Conservation (phyloP, 2,113 vertebrate species). For the Albula goreensis region DNA sequence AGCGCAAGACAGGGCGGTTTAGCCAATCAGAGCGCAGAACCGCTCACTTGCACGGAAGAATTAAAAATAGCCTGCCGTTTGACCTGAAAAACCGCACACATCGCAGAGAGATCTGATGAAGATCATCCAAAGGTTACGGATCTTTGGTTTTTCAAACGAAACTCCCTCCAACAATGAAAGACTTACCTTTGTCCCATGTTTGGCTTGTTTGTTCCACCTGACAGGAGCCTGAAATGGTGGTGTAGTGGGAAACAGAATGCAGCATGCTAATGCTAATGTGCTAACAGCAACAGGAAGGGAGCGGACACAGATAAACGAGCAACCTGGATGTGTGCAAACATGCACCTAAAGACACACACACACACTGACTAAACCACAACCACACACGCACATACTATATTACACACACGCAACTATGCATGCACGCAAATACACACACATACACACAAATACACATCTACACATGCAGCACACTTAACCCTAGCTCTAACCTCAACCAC, state of each 20-base stretch:
- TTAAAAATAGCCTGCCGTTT: slow-evolving; percentile 15
- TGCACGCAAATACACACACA: no score
- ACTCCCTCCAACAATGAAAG: not conserved
- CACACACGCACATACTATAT: not conserved
- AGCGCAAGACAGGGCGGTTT: no score
- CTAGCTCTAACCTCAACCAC: no score
- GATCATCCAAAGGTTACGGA: not conserved
- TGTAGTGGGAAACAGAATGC: not conserved
- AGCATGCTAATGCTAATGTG: not conserved
- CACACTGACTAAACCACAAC: not conserved
- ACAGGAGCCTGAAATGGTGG: not conserved
- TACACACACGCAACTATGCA: not conserved
- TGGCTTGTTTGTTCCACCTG: not conserved
- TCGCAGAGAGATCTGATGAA: slow-evolving; percentile 1
- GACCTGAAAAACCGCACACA: slow-evolving; percentile 22
- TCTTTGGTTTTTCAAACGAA: not conserved
- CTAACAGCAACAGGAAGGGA: not conserved
- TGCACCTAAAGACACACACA: not conserved
- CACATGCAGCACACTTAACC: no score
- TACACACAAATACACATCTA: no score
- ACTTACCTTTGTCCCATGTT: not conserved
- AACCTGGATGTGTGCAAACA: not conserved
- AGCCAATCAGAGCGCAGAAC: slow-evolving; percentile 2
- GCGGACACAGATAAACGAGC: not conserved
- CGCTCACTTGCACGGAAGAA: not conserved